Evolutionary conservation across 2,888 invertebrate species (phyloP).

Genomic region (Gonocerus acuteangulatus): DNA sequence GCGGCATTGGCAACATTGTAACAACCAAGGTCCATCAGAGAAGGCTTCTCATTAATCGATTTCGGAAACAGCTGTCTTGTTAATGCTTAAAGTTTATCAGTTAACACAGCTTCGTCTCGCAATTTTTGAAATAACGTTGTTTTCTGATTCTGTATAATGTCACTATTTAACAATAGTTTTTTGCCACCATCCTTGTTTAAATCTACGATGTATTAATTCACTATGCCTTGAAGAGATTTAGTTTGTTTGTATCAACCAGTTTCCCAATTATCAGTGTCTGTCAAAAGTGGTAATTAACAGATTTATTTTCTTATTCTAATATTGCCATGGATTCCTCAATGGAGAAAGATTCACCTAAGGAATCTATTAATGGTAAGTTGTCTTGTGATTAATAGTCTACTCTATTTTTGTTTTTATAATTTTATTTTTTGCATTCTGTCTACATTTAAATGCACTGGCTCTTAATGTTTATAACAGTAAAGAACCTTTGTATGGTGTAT

Average conservation of each 20-base stretch:
- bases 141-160: too few relatives aligned
- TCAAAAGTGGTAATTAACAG: too few relatives aligned
- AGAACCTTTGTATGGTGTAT: background rate
- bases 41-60: background rate
- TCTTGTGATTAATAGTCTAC: background rate
- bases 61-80: background rate
- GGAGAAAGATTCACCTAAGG: constrained; percentile 8
- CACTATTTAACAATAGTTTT: too few relatives aligned
- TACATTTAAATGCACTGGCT: constrained; percentile 16
- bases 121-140: too few relatives aligned
- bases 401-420: background rate
- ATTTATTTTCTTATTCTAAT: too few relatives aligned
- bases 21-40: background rate
- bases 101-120: too few relatives aligned
- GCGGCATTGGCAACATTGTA: background rate
- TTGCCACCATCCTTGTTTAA: too few relatives aligned
- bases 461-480: constrained; percentile 13
- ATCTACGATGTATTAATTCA: too few relatives aligned
- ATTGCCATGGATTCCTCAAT: constrained; percentile 12
- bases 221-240: too few relatives aligned
- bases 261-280: too few relatives aligned
- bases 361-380: constrained; percentile 19
- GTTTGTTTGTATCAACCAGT: too few relatives aligned
- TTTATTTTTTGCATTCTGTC: background rate
- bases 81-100: too few relatives aligned